Conservation (phyloP, 2,888 invertebrate species). For the Lymantria dispar region DNA sequence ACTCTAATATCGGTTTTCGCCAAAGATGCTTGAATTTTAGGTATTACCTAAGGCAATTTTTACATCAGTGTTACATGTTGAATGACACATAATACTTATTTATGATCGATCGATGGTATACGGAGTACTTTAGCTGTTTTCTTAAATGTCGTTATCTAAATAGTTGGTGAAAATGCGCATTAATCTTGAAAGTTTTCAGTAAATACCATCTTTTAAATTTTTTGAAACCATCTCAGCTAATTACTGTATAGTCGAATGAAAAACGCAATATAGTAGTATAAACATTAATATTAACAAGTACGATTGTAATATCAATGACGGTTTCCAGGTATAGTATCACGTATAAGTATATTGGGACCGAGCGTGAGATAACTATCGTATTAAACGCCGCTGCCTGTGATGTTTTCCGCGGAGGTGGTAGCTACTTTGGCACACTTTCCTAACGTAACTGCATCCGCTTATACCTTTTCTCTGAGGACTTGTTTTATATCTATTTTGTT, state of each 20-base stretch:
- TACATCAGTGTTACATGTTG: no score
- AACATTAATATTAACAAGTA: conserved; percentile 40
- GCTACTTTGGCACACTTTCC: conserved; percentile 69
- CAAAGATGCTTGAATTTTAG: no score
- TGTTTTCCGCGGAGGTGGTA: conserved; percentile 44
- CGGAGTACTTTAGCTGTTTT: no score
- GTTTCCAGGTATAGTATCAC: conserved; percentile 33
- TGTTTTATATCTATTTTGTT: conserved; percentile 51
- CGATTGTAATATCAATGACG: conserved; percentile 4
- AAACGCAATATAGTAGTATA: background rate
- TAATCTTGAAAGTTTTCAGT: no score
- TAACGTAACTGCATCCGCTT: conserved; percentile 64
- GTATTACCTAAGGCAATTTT: no score
- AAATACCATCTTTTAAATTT: no score
- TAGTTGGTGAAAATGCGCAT: no score
- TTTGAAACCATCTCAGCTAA: background rate
- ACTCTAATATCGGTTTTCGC: no score
- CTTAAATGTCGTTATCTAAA: no score
- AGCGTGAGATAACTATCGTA: conserved; percentile 54
- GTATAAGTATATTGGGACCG: conserved; percentile 45
- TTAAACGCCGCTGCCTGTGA: conserved; percentile 43
- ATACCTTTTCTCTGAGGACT: conserved; percentile 53
- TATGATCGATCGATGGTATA: no score
- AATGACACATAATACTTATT: no score
- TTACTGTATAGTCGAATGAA: background rate